Evolutionary conservation across 2,888 invertebrate species (phyloP).

Genomic region (Lithophane semibrunnea): DNA sequence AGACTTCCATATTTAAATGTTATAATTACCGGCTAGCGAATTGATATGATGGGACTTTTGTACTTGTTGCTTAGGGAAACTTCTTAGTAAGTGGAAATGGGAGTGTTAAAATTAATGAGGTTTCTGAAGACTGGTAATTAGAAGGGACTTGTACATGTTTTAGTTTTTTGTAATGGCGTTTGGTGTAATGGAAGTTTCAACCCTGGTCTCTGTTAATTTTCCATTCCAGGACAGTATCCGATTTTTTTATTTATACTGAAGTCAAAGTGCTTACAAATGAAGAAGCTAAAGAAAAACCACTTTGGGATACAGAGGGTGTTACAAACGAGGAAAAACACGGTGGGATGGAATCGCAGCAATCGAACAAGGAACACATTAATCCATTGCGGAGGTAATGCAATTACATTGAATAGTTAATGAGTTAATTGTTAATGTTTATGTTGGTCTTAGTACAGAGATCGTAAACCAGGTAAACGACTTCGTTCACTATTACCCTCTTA

Average conservation of each 20-base stretch:
- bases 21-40: slow-evolving; percentile 61
- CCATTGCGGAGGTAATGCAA: slow-evolving; percentile 60
- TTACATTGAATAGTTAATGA: slow-evolving; percentile 65
- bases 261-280: slow-evolving; percentile 36
- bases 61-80: slow-evolving; percentile 44
- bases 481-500: slow-evolving; percentile 55
- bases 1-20: slow-evolving; percentile 67
- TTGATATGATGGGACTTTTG: slow-evolving; percentile 53
- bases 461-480: slow-evolving; percentile 60
- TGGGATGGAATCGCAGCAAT: slow-evolving; percentile 49
- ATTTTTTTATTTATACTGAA: slow-evolving; percentile 35
- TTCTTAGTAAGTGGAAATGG: slow-evolving; percentile 35
- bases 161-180: slow-evolving; percentile 30
- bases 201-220: neutral
- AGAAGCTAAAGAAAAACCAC: slow-evolving; percentile 51
- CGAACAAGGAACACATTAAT: slow-evolving; percentile 62
- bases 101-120: slow-evolving; percentile 45
- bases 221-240: neutral
- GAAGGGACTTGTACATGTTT: slow-evolving; percentile 27
- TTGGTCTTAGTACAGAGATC: slow-evolving; percentile 50
- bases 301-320: slow-evolving; percentile 41
- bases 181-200: slow-evolving; percentile 8
- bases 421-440: slow-evolving; percentile 65
- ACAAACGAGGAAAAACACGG: slow-evolving; percentile 49
- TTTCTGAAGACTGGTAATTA: slow-evolving; percentile 53